Evolutionary conservation across 2,888 invertebrate genomes (phyloP).

Genomic region (Itoplectis maculator): DNA sequence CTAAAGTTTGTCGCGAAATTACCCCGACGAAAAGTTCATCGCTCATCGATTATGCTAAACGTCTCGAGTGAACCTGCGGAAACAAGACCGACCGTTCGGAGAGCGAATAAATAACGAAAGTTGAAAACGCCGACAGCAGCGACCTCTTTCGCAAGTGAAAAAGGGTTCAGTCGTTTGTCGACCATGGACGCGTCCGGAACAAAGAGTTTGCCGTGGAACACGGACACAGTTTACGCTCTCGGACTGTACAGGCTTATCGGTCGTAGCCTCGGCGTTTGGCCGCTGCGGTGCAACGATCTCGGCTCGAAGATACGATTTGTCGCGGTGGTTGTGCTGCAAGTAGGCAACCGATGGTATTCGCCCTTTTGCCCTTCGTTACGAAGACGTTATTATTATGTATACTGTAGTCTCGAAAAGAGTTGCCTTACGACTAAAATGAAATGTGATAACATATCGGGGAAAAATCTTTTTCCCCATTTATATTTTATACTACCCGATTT

Average conservation of each 20-base stretch:
- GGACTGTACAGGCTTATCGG: constrained; percentile 38
- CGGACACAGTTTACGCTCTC: constrained; percentile 57
- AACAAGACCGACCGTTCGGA: too few relatives aligned
- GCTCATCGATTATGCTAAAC: too few relatives aligned
- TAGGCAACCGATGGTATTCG: constrained; percentile 11
- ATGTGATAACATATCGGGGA: too few relatives aligned
- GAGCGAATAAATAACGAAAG: background rate
- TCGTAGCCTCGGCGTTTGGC: constrained; percentile 59
- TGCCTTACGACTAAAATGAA: too few relatives aligned
- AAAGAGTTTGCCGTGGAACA: constrained; percentile 44
- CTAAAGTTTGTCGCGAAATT: too few relatives aligned
- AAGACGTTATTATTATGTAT: too few relatives aligned
- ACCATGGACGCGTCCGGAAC: constrained; percentile 32
- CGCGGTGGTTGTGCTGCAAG: constrained; percentile 34
- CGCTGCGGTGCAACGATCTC: constrained; percentile 30
- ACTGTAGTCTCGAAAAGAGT: too few relatives aligned
- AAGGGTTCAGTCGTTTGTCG: constrained; percentile 15
- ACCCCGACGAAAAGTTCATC: too few relatives aligned
- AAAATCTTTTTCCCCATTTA: too few relatives aligned
- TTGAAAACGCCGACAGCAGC: background rate
- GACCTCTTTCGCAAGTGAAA: background rate
- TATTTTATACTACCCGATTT: too few relatives aligned
- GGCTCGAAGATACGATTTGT: constrained; percentile 26
- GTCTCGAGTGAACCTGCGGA: too few relatives aligned
- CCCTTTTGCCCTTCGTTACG: too few relatives aligned